Evolutionary conservation across 2,888 invertebrate genomes (phyloP).

Genomic region (Heteromurus nitidus): DNA sequence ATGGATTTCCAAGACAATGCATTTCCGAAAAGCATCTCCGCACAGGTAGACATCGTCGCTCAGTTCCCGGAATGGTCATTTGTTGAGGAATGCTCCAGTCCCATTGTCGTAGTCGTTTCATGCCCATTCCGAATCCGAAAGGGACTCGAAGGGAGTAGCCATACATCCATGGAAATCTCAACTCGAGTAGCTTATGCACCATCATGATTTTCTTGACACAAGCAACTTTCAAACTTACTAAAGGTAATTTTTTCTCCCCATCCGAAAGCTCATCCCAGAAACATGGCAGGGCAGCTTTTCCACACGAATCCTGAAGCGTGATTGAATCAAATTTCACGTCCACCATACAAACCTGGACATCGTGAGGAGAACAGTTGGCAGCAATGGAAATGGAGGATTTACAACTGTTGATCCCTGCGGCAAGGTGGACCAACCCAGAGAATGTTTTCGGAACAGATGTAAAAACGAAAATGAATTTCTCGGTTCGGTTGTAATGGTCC

Average conservation of each 20-base stretch:
- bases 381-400: background rate
- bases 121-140: constrained; percentile 47
- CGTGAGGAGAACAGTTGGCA: constrained; percentile 7
- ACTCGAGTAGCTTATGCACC: constrained; percentile 42
- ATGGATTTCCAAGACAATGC: background rate
- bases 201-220: constrained; percentile 51
- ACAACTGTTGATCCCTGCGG: constrained; percentile 21
- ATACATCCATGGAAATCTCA: constrained; percentile 53
- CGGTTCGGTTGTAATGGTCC: background rate
- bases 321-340: constrained; percentile 37
- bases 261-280: constrained; percentile 51
- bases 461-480: constrained; percentile 41
- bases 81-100: constrained; percentile 20
- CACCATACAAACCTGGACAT: constrained; percentile 42
- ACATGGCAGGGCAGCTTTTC: background rate
- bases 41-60: constrained; percentile 8
- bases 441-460: constrained; percentile 42
- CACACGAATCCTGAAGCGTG: background rate
- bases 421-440: constrained; percentile 35
- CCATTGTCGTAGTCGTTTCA: constrained; percentile 47
- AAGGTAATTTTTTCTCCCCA: background rate
- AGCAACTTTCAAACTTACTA: background rate
- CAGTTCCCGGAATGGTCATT: background rate
- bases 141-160: constrained; percentile 12
- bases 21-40: constrained; percentile 43